Percentiles rank a stretch among this genome's conserved stretches.
phyloP scores from a whole-genome alignment of 1,140 invertebrate species.

The Trachymyrmex cornetzi region DNA sequence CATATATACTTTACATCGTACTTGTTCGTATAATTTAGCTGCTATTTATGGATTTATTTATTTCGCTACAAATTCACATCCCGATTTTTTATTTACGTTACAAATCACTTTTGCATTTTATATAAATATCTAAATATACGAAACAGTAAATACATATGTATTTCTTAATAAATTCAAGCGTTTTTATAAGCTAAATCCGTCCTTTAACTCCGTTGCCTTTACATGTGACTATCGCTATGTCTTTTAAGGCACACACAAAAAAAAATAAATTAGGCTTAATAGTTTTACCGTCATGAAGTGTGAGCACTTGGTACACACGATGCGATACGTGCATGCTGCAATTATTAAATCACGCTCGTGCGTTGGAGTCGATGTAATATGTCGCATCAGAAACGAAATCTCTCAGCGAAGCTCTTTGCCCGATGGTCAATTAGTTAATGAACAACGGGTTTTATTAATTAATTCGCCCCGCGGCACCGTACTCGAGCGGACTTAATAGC shows the following conservation, averaged over 20 bases:
- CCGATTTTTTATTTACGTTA: no score
- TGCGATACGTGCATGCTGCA: background rate
- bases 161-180: no score
- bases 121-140: no score
- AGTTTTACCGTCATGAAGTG: background rate
- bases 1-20: background rate
- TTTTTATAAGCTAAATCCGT: no score
- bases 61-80: no score
- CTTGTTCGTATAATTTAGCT: background rate
- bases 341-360: conserved; percentile 55
- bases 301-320: background rate
- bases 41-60: no score
- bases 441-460: conserved; percentile 68
- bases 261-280: background rate
- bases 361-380: conserved; percentile 27
- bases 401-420: conserved; percentile 27
- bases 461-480: conserved; percentile 35
- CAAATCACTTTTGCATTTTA: no score
- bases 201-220: background rate
- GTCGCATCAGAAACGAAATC: conserved; percentile 58
- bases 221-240: background rate
- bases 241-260: background rate
- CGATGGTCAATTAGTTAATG: conserved; percentile 71
- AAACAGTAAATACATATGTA: no score
- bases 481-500: conserved; percentile 27